Evolutionary conservation across 2,797 vertebrate species (phyloP), one percentile per base, ranked within the genome.

Genomic region (Acipenser transmontanus): DNA sequence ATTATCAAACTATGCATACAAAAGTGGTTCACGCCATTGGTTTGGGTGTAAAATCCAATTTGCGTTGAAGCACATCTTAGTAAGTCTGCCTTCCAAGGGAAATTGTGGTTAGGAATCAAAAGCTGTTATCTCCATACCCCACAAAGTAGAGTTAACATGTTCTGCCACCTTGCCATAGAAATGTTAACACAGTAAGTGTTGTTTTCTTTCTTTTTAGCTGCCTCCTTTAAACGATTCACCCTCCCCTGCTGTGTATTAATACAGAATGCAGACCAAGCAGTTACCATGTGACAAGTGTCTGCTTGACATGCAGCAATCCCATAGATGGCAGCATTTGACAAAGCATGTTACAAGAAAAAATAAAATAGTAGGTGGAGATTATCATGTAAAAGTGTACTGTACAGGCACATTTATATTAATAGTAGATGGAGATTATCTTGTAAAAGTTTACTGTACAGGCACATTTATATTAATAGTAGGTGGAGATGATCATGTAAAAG

Each of bases 271-370:
- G 14, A 7, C 54, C 14, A 11, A 57, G 56, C 47, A 12, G 11
- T n/a, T 1, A 49, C 8, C 47, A 47, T 69, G 63, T 7, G 11
- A 48, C 67, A 68, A 11, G 49, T 34, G 50, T 62, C 73, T 11
- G 59, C n/a, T 68, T 17, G n/a, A 48, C 52, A 49, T 61, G 13
- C 11, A 17, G 66, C 65, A 63, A 1, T 56, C 87, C 95, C 82
- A 93, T 87, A 97, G 95, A 97, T 97, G 95, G 96, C 94, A 94
- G 93, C 93, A 93, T 96, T 89, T 92, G 89, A 87, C 90, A 95
- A 91, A 94, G 85, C 87, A 94, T 93, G 81, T 73, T 69, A 66
- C 74, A 69, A 68, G 11, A 59, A 66, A 50, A 66, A 75, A 68
- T 68, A 12, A 59, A 66, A 50, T 14, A 57, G 52, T 65, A 60